A percentile compares a stretch with the other conserved stretches of the same genome.
phyloP scores from a whole-genome alignment of 1,140 invertebrate genomes.

The Orchestia grillus region DNA sequence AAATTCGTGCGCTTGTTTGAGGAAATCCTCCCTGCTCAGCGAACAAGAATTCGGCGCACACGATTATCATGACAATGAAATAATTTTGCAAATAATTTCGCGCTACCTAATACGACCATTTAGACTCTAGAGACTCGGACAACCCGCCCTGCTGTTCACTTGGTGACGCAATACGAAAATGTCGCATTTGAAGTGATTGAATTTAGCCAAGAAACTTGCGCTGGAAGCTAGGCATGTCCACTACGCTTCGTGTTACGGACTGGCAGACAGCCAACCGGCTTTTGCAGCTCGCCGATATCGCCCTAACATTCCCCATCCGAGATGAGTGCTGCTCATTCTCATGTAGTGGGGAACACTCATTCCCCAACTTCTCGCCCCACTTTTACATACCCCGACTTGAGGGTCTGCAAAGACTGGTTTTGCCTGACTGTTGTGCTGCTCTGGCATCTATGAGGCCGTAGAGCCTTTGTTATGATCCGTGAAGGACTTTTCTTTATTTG shows the following conservation, averaged over 20 bases:
- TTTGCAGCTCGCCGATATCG: not conserved
- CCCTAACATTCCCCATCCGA: not conserved
- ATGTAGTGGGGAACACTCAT: not conserved
- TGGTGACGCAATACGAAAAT: no score
- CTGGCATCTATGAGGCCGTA: no score
- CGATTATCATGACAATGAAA: no score
- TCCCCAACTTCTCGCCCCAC: not conserved
- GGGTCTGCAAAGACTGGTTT: not conserved
- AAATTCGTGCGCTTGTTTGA: no score
- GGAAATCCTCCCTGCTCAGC: no score
- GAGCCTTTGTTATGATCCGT: no score
- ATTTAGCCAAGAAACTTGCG: not conserved
- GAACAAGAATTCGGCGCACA: no score
- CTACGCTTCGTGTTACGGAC: not conserved
- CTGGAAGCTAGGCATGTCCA: not conserved
- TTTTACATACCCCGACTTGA: not conserved
- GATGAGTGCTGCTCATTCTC: conserved; percentile 2
- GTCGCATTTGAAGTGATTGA: not conserved
- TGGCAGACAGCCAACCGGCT: not conserved
- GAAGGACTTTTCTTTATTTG: no score
- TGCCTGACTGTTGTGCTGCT: no score
- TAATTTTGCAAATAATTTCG: no score
- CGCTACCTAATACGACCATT: not conserved
- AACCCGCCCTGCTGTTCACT: not conserved
- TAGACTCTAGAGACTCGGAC: not conserved